Percentiles rank a stretch among this genome's conserved stretches.
Evolutionary conservation across 1,140 invertebrate genomes (phyloP).

Genomic region (Popillia japonica): DNA sequence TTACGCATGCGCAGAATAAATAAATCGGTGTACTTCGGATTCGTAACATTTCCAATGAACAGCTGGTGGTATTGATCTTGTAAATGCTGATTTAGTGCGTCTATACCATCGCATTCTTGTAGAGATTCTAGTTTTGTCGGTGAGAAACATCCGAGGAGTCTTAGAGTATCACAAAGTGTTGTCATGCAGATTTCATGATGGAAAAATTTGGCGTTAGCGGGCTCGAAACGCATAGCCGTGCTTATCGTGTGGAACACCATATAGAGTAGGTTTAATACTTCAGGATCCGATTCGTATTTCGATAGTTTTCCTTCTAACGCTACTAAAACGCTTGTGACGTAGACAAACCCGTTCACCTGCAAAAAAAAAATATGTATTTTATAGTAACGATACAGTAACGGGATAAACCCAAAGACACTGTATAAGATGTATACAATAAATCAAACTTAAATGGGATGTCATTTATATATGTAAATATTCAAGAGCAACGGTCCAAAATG

Average conservation of each 20-base stretch:
- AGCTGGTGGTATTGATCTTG: constrained; percentile 72
- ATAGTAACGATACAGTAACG: too few relatives aligned
- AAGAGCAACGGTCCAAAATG: too few relatives aligned
- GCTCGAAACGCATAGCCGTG: constrained; percentile 98
- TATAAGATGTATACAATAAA: too few relatives aligned
- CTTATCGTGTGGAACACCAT: constrained; percentile 95
- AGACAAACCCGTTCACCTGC: constrained; percentile 91
- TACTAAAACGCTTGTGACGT: constrained; percentile 94
- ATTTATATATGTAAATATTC: too few relatives aligned
- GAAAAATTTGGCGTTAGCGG: constrained; percentile 98
- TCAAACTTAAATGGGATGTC: too few relatives aligned
- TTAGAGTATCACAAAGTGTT: constrained; percentile 89
- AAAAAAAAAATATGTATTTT: background rate
- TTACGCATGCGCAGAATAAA: too few relatives aligned
- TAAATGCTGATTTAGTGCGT: constrained; percentile 61
- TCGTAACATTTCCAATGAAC: constrained; percentile 77
- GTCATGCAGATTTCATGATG: constrained; percentile 94
- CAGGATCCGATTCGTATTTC: constrained; percentile 59
- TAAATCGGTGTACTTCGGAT: too few relatives aligned
- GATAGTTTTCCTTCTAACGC: constrained; percentile 87
- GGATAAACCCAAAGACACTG: too few relatives aligned
- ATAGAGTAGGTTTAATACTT: constrained; percentile 75
- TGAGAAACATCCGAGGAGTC: constrained; percentile 90
- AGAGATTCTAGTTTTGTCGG: constrained; percentile 61
- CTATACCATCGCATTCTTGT: constrained; percentile 59